phyloP scores from a whole-genome alignment of 2,113 vertebrate species.

The Anhinga anhinga region DNA sequence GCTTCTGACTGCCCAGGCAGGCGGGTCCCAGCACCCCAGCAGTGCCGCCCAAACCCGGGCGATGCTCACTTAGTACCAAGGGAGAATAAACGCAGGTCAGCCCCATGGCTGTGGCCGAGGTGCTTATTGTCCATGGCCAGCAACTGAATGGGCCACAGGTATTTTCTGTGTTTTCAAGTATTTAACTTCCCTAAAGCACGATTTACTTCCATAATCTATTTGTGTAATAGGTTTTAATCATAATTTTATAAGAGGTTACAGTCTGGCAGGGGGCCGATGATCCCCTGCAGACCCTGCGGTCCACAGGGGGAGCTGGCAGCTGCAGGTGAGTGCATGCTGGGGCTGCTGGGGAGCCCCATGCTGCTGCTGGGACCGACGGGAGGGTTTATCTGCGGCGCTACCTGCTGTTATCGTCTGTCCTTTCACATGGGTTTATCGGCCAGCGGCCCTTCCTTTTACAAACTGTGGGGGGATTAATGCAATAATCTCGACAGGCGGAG shows the following conservation, averaged over 20 bases:
- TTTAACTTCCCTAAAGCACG: not conserved
- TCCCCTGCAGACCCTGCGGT: not conserved
- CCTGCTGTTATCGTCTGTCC: not conserved
- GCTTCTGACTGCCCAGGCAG: not conserved
- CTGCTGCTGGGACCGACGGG: not conserved
- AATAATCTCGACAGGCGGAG: not conserved
- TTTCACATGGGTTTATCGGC: not conserved
- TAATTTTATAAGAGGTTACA: not conserved
- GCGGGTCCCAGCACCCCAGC: not conserved
- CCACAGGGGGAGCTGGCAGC: not conserved
- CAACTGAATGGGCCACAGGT: not conserved
- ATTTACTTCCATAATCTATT: not conserved
- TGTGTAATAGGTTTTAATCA: not conserved
- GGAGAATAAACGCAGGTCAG: not conserved
- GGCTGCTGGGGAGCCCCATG: not conserved
- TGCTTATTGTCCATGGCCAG: not conserved
- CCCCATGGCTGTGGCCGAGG: not conserved
- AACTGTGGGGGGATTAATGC: not conserved
- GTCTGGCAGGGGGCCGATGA: rapidly evolving
- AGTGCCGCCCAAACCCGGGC: too few relatives aligned
- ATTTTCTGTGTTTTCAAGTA: not conserved
- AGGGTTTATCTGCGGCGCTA: not conserved
- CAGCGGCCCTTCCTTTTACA: not conserved
- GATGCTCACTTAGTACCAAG: not conserved
- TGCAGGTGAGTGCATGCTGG: not conserved